Evolutionary conservation across 2,113 vertebrate genomes (phyloP).

Genomic region (Myotis brandtii): DNA sequence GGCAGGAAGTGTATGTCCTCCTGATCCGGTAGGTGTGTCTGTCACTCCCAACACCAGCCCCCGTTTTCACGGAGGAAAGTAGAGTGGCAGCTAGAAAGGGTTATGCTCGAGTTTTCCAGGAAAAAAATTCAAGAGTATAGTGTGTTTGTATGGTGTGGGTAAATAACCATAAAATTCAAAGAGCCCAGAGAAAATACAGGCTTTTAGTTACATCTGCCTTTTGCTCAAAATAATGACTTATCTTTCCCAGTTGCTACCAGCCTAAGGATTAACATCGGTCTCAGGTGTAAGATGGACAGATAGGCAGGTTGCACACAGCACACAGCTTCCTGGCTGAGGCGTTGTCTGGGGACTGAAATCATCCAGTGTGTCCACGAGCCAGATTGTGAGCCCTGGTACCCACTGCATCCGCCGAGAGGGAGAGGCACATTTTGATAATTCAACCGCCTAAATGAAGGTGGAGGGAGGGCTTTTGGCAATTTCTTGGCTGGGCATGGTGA

Average conservation of each 20-base stretch:
- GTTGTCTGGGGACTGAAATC: neutral
- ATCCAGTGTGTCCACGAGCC: neutral
- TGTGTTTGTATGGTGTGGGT: neutral
- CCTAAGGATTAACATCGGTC: neutral
- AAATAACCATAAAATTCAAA: neutral
- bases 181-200: neutral
- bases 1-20: constrained; percentile 89
- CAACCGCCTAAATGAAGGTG: neutral
- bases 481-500: neutral
- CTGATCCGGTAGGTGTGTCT: constrained; percentile 89
- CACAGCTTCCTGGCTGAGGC: neutral
- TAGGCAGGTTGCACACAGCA: neutral
- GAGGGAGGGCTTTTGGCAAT: neutral
- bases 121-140: neutral
- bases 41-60: fast-evolving
- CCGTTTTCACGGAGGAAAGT: fast-evolving
- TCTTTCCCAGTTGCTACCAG: neutral
- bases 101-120: neutral
- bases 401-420: neutral
- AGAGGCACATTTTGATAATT: neutral
- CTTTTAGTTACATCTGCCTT: neutral
- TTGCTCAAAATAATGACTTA: neutral
- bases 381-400: neutral
- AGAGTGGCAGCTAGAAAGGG: neutral
- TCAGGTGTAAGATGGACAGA: neutral